These are phyloP conservation scores for Synanthedon vespiformis DNA, from an alignment of 2,888 invertebrate species.

Conservation along the genomic window DNA sequence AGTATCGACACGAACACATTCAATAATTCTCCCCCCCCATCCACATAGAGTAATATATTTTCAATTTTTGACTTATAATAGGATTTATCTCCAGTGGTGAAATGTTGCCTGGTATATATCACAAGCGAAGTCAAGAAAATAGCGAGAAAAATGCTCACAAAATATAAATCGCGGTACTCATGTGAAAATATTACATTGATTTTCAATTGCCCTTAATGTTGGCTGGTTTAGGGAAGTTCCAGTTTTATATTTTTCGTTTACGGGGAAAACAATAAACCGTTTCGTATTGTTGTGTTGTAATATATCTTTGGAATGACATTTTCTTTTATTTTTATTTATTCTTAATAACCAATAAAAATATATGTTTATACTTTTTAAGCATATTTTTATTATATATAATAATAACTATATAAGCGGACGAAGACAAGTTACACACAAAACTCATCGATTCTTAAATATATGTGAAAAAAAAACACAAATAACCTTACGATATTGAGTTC, in stretches of 20 bases:
- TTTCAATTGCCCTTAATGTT: conserved; percentile 11
- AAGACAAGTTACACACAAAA: no score
- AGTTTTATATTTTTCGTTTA: neutral
- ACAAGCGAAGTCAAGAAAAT: conserved; percentile 6
- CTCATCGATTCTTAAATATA: no score
- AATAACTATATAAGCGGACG: no score
- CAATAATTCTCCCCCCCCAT: conserved; percentile 27
- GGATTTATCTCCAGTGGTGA: conserved; percentile 36
- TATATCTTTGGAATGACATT: no score
- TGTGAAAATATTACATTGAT: conserved; percentile 7
- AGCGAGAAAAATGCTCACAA: conserved; percentile 7
- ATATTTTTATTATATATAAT: no score
- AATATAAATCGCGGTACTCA: conserved; percentile 6
- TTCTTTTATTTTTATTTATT: no score
- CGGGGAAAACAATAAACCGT: neutral
- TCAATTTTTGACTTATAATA: conserved; percentile 58
- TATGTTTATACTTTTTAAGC: no score
- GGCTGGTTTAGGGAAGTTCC: conserved; percentile 3
- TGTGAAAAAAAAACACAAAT: no score
- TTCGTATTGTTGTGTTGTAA: no score
- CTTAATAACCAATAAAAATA: no score
- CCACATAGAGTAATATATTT: conserved; percentile 54
- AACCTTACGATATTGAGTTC: no score
- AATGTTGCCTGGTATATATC: conserved; percentile 12
- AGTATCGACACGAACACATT: conserved; percentile 32